A percentile compares a stretch with the other conserved stretches of the same genome.
Evolutionary conservation across 2,888 invertebrate genomes (phyloP).

Genomic region (Molanna angustata): DNA sequence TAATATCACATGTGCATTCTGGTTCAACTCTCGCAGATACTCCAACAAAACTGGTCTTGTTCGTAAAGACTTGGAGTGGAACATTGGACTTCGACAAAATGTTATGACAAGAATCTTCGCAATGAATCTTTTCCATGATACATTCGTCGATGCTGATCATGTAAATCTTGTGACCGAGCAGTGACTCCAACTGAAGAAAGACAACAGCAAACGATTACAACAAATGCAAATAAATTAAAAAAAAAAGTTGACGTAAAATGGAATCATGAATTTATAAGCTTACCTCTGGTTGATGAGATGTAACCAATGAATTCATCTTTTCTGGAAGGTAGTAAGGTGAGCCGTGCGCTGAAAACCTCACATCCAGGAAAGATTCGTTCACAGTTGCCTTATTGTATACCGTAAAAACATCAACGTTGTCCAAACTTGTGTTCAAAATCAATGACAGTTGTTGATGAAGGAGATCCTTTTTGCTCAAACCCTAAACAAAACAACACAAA

Average conservation of each 20-base stretch:
- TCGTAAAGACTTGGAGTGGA: conserved; percentile 85
- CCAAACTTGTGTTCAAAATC: conserved; percentile 72
- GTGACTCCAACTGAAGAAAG: conserved; percentile 59
- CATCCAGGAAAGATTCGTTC: conserved; percentile 71
- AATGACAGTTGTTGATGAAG: conserved; percentile 56
- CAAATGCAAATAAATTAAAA: not conserved
- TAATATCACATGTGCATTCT: conserved; percentile 67
- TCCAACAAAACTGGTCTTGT: conserved; percentile 91
- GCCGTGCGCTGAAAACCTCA: conserved; percentile 89
- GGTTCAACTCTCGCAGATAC: conserved; percentile 82
- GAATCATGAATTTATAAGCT: conserved; percentile 22
- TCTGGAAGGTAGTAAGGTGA: conserved; percentile 91
- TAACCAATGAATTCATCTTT: conserved; percentile 82
- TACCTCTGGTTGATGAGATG: conserved; percentile 66
- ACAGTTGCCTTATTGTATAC: conserved; percentile 67
- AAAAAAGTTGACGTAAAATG: not conserved
- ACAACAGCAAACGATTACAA: conserved; percentile 1
- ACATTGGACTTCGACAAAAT: conserved; percentile 68
- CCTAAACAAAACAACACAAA: conserved; percentile 41
- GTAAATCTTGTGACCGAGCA: conserved; percentile 69
- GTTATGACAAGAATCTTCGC: conserved; percentile 78
- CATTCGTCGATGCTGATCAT: conserved; percentile 94
- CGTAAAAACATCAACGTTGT: conserved; percentile 92
- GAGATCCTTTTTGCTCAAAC: conserved; percentile 72
- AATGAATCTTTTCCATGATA: conserved; percentile 69